Evolutionary conservation across 1,140 invertebrate genomes (phyloP).

Genomic region (Teleopsis dalmanni): DNA sequence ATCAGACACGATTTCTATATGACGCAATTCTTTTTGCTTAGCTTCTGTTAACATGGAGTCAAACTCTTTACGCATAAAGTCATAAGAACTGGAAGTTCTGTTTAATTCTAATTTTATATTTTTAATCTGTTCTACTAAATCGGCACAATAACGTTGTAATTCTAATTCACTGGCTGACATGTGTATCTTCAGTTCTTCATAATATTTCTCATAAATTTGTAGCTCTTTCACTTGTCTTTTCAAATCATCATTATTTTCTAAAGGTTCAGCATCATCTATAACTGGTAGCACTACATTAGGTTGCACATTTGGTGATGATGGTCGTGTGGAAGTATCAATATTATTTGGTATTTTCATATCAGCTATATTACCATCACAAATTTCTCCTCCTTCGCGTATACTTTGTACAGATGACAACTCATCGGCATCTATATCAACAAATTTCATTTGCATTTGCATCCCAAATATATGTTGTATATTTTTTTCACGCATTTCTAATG

Average conservation of each 20-base stretch:
- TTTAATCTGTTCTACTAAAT: slow-evolving; percentile 22
- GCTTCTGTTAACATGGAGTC: slow-evolving; percentile 20
- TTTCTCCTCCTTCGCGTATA: slow-evolving; percentile 28
- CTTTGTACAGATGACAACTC: slow-evolving; percentile 34
- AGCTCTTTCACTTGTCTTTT: slow-evolving; percentile 18
- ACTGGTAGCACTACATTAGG: slow-evolving; percentile 20
- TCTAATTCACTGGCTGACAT: slow-evolving; percentile 27
- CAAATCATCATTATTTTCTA: neutral
- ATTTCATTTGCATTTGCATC: slow-evolving; percentile 14
- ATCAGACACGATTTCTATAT: slow-evolving; percentile 21
- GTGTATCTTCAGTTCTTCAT: slow-evolving; percentile 30
- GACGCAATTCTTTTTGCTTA: slow-evolving; percentile 20
- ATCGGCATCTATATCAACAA: slow-evolving; percentile 14
- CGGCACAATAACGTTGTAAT: slow-evolving; percentile 16
- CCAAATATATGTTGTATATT: slow-evolving; percentile 45
- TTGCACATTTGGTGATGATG: slow-evolving; percentile 25
- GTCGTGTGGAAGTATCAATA: slow-evolving; percentile 28
- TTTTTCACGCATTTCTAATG: slow-evolving; percentile 52
- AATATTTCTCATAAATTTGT: slow-evolving; percentile 24
- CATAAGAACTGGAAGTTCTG: slow-evolving; percentile 22
- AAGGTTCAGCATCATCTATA: neutral
- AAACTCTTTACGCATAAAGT: slow-evolving; percentile 29
- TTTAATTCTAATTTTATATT: slow-evolving; percentile 23
- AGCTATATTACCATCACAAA: slow-evolving; percentile 12
- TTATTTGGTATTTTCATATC: slow-evolving; percentile 1